These are phyloP conservation scores for Lordiphosa mommai DNA, from an alignment of 1,140 invertebrate species.

Conservation along the genomic window DNA sequence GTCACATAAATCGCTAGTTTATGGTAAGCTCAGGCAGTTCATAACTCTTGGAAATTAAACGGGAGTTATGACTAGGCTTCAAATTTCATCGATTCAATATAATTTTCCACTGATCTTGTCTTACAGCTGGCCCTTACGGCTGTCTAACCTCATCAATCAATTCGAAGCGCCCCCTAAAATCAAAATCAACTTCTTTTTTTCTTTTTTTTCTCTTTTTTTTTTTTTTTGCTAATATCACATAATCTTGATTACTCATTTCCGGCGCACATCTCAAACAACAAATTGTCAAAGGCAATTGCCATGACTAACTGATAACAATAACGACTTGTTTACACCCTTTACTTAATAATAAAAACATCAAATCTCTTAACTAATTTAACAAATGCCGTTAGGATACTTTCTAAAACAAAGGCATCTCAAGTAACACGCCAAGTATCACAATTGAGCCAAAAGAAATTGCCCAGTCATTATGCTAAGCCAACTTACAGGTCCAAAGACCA, in stretches of 20 bases:
- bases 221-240: constrained; percentile 72
- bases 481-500: constrained; percentile 30
- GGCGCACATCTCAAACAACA: constrained; percentile 56
- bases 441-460: constrained; percentile 53
- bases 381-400: constrained; percentile 46
- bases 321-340: too few relatives aligned
- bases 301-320: constrained; percentile 37
- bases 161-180: constrained; percentile 42
- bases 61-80: constrained; percentile 47
- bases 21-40: constrained; percentile 10
- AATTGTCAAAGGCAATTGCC: constrained; percentile 69
- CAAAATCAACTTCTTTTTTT: constrained; percentile 13
- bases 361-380: constrained; percentile 3
- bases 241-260: constrained; percentile 78
- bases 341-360: constrained; percentile 2
- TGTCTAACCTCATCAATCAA: constrained; percentile 66
- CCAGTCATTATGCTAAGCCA: constrained; percentile 54
- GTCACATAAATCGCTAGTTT: constrained; percentile 43
- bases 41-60: constrained; percentile 15
- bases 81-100: constrained; percentile 30
- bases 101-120: constrained; percentile 13
- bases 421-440: constrained; percentile 51
- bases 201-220: constrained; percentile 4
- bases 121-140: constrained; percentile 21
- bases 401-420: constrained; percentile 65